phyloP scores from a whole-genome alignment of 2,113 vertebrate species.

The Coturnix japonica region DNA sequence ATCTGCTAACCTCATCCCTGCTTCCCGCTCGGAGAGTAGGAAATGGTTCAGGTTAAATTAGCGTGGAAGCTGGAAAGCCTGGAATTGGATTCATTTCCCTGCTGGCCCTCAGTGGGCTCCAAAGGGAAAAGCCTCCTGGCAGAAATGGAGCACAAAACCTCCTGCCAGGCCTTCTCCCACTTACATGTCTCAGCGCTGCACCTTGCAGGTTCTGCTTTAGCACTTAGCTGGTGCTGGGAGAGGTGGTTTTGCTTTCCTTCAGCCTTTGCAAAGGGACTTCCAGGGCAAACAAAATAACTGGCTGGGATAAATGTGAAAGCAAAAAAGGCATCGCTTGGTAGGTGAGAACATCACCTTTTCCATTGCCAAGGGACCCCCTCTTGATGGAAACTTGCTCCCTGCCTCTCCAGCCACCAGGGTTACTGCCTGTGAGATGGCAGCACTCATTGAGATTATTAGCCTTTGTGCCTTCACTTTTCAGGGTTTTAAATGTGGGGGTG shows the following conservation, averaged over 20 bases:
- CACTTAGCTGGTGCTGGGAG: not conserved
- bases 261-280: not conserved
- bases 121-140: constrained; percentile 24
- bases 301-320: not conserved
- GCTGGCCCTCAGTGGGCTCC: not conserved
- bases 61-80: constrained; percentile 62
- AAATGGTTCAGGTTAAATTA: constrained; percentile 78
- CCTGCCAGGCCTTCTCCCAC: constrained; percentile 17
- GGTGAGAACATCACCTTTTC: not conserved
- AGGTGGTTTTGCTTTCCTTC: constrained; percentile 16
- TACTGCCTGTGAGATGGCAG: not conserved
- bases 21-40: constrained; percentile 72
- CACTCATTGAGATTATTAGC: not conserved
- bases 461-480: not conserved
- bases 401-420: not conserved
- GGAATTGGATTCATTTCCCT: constrained; percentile 50
- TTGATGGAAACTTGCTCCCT: not conserved
- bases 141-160: not conserved
- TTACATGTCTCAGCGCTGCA: not conserved
- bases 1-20: constrained; percentile 77
- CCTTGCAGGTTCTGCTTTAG: constrained; percentile 30
- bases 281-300: not conserved
- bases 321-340: not conserved
- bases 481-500: not conserved
- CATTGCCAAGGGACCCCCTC: not conserved